Evolutionary conservation across 2,888 invertebrate species (phyloP).

Genomic region (Chouioia cunea): DNA sequence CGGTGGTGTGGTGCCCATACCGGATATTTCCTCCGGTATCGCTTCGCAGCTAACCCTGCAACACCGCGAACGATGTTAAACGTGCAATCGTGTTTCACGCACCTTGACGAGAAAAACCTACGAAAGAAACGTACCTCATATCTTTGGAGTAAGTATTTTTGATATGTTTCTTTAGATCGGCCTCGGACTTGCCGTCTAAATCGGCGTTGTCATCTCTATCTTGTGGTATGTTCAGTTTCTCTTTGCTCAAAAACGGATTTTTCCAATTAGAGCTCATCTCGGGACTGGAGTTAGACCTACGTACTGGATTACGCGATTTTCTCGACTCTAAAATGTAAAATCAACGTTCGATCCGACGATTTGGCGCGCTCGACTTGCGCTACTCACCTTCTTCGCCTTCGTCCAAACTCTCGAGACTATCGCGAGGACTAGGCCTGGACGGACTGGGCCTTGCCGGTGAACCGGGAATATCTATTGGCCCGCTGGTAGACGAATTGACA

Average conservation of each 20-base stretch:
- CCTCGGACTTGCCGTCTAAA: conserved; percentile 62
- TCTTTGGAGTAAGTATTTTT: conserved; percentile 80
- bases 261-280: conserved; percentile 94
- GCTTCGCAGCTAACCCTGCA: conserved; percentile 86
- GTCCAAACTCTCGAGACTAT: conserved; percentile 71
- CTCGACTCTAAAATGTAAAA: conserved; percentile 58
- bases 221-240: conserved; percentile 62
- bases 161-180: conserved; percentile 74
- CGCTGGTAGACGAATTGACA: conserved; percentile 60
- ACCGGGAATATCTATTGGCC: conserved; percentile 69
- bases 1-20: conserved; percentile 80
- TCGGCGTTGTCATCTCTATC: conserved; percentile 57
- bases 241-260: conserved; percentile 74
- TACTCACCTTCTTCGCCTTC: conserved; percentile 68
- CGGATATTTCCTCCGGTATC: conserved; percentile 89
- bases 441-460: conserved; percentile 69
- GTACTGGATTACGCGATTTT: conserved; percentile 84
- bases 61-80: background rate
- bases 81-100: background rate
- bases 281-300: conserved; percentile 90
- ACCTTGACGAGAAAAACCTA: background rate
- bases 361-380: background rate
- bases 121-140: conserved; percentile 69
- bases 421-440: conserved; percentile 72
- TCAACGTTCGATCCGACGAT: background rate